A percentile compares a stretch with the other conserved stretches of the same genome.
These are phyloP conservation scores for Lasioglossum villosulum DNA, from an alignment of 2,888 invertebrate species.

Conservation along the genomic window DNA sequence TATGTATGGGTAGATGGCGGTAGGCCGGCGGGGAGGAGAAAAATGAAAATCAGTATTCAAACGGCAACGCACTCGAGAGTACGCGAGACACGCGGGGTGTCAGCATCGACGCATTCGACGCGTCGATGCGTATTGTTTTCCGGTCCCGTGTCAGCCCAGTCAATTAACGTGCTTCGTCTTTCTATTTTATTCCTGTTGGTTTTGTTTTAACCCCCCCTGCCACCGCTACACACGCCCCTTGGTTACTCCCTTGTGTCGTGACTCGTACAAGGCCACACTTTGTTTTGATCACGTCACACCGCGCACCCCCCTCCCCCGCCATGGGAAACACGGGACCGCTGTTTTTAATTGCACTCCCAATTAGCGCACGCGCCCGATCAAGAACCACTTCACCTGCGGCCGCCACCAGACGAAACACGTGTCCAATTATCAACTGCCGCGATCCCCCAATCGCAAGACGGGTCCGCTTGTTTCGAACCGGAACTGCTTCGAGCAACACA, in stretches of 20 bases:
- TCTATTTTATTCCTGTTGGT: constrained; percentile 59
- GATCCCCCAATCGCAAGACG: constrained; percentile 41
- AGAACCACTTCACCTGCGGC: constrained; percentile 75
- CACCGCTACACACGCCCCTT: neutral
- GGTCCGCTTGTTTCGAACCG: constrained; percentile 11
- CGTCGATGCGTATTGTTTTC: constrained; percentile 71
- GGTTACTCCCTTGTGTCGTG: constrained; percentile 15
- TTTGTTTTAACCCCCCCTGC: constrained; percentile 32
- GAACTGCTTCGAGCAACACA: neutral
- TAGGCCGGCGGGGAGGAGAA: neutral
- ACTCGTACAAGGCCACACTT: constrained; percentile 56
- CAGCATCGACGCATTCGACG: constrained; percentile 62
- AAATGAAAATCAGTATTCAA: constrained; percentile 48
- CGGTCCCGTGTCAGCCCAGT: constrained; percentile 66
- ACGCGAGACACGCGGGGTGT: constrained; percentile 65
- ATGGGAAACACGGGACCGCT: constrained; percentile 62
- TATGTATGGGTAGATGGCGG: neutral
- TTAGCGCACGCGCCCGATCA: constrained; percentile 82
- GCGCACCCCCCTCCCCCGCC: too few species aligned
- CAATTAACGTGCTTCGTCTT: constrained; percentile 68
- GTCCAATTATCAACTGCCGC: constrained; percentile 81
- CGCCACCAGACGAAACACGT: constrained; percentile 76
- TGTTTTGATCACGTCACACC: constrained; percentile 74
- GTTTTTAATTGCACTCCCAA: constrained; percentile 83
- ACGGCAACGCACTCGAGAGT: constrained; percentile 54